These are phyloP conservation scores for Pharmacophagus antenor DNA, from an alignment of 2,888 invertebrate genomes.

Conservation along the genomic window DNA sequence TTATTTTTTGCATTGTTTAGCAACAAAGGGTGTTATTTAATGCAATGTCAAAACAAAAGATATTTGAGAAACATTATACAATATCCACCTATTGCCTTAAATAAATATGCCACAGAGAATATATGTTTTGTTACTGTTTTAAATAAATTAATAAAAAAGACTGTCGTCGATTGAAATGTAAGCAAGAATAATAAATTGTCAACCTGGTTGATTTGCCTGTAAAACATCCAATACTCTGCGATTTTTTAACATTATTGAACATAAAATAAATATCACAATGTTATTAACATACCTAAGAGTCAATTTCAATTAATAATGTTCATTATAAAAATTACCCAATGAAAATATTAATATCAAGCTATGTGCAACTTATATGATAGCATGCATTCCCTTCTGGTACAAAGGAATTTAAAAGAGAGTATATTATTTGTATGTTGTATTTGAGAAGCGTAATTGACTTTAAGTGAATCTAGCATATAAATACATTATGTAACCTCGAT, in stretches of 20 bases:
- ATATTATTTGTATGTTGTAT: too few species aligned
- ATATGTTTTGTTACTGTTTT: not conserved
- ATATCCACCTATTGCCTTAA: slow-evolving; percentile 9
- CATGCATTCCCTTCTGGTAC: too few species aligned
- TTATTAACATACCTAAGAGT: not conserved
- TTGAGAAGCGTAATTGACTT: too few species aligned
- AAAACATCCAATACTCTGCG: not conserved
- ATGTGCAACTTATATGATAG: too few species aligned
- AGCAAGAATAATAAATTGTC: not conserved
- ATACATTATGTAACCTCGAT: too few species aligned
- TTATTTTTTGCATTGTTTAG: not conserved
- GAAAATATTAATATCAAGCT: not conserved
- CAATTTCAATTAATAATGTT: not conserved
- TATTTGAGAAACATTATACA: not conserved
- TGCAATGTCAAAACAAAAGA: slow-evolving; percentile 3
- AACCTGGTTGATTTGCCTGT: not conserved
- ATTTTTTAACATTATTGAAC: not conserved
- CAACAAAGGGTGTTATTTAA: slow-evolving; percentile 3
- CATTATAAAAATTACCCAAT: not conserved
- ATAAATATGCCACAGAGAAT: not conserved
- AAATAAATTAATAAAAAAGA: too few species aligned
- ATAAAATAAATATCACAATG: not conserved
- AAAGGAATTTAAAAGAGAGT: too few species aligned
- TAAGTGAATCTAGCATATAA: too few species aligned
- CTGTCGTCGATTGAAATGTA: not conserved